A percentile compares a stretch with the other conserved stretches of the same genome.
These are phyloP conservation scores for Malacosoma neustria DNA, from an alignment of 2,888 invertebrate genomes.

Conservation along the genomic window DNA sequence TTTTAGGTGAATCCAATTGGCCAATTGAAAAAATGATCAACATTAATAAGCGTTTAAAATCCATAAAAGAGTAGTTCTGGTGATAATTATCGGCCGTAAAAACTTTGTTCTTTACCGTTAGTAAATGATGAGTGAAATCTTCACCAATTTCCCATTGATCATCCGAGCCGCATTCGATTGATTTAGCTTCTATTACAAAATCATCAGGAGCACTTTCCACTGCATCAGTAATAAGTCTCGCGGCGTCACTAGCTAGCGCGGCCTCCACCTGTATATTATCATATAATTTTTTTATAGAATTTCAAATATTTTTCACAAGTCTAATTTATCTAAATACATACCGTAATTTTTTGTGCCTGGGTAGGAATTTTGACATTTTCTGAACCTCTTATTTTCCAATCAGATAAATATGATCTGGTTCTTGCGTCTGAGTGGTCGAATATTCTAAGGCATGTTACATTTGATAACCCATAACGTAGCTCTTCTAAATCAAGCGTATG, in stretches of 20 bases:
- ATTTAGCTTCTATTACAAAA: conserved; percentile 41
- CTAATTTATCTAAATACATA: no score
- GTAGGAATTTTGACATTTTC: conserved; percentile 40
- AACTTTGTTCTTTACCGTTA: conserved; percentile 53
- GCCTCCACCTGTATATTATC: conserved; percentile 39
- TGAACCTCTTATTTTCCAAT: conserved; percentile 52
- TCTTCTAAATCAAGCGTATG: conserved; percentile 79
- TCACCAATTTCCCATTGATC: conserved; percentile 48
- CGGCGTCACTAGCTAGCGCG: conserved; percentile 55
- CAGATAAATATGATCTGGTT: conserved; percentile 61
- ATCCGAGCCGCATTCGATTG: conserved; percentile 44
- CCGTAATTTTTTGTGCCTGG: conserved; percentile 48
- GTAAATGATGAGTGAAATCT: conserved; percentile 44
- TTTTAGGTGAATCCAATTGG: no score
- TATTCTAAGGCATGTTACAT: conserved; percentile 81
- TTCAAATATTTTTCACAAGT: no score
- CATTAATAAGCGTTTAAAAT: no score
- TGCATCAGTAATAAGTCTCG: conserved; percentile 51
- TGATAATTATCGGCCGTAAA: no score
- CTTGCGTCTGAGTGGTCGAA: conserved; percentile 75
- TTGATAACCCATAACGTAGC: conserved; percentile 76
- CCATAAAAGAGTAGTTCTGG: no score
- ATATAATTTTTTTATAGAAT: neutral
- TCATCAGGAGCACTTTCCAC: conserved; percentile 48
- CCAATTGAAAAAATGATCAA: no score